Evolutionary conservation across 2,888 invertebrate genomes (phyloP), one percentile per base, ranked within the genome.

Genomic region (Crossocerus cetratus): DNA sequence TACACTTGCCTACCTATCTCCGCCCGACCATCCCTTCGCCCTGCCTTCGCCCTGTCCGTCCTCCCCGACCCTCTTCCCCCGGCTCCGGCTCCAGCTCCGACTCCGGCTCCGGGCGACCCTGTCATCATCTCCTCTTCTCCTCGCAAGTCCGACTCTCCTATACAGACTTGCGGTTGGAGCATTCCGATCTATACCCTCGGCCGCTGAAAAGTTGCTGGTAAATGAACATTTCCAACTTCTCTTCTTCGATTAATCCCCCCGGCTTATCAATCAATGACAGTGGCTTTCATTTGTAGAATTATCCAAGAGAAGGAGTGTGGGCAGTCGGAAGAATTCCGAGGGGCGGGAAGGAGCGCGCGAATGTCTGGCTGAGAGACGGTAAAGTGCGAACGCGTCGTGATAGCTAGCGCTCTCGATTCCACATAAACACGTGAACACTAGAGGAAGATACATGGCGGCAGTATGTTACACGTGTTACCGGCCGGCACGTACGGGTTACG

Each of bases 401-500:
- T 83, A 70, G 78, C 77, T 72, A 78, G 76, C 82, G 77, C 77
- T 76, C 77, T 65, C 73, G 70, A 68, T 69, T 84, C 83, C 84
- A 83, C 81, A 84, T 86, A 86, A 87, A 87, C 86, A 86, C 86
- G 87, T 83, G 81, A 86, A 84, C 83, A 61, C 67, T 67, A 75
- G 81, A 84, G 85, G 84, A 87, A 89, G 87, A 89, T 89, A 89
- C 89, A 89, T 88, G 87, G 87, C 78, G 84, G 89, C 86, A 88
- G 87, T 90, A 89, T 86, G 90, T 90, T 90, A 89, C 90, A 89
- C 88, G 87, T 88, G 89, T 89, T 90, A 87, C 89, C 88, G 86
- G 85, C 85, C 86, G 84, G 88, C 88, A 89, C 89, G 88, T 89
- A 88, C 87, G 86, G 86, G 86, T 86, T 88, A 86, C 89, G 88